These are phyloP conservation scores for Lymantria monacha DNA, from an alignment of 2,888 invertebrate species.

Conservation along the genomic window DNA sequence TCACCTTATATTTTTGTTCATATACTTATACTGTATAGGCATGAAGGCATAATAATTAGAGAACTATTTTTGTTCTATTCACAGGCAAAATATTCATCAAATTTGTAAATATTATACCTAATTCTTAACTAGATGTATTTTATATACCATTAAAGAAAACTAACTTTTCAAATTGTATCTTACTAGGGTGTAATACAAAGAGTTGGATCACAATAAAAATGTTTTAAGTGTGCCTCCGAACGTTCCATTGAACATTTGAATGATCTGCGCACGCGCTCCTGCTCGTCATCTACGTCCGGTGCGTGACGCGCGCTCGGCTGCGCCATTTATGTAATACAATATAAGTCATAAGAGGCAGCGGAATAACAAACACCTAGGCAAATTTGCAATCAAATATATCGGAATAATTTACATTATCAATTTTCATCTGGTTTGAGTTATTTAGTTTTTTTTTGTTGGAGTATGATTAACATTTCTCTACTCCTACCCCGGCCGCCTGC, in stretches of 20 bases:
- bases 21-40: no score
- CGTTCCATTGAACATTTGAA: constrained; percentile 74
- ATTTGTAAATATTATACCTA: no score
- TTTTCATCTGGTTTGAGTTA: no score
- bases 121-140: not conserved
- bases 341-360: constrained; percentile 21
- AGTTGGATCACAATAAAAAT: constrained; percentile 70
- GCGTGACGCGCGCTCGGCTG: constrained; percentile 58
- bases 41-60: no score
- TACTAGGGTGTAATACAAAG: constrained; percentile 52
- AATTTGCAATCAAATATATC: no score
- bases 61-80: no score
- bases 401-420: no score
- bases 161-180: constrained; percentile 17
- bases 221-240: constrained; percentile 80
- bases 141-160: not conserved
- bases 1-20: no score
- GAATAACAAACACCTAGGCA: not conserved
- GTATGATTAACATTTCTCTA: no score
- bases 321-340: constrained; percentile 15
- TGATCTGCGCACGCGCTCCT: constrained; percentile 66
- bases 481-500: no score
- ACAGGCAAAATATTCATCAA: no score
- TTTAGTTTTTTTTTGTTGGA: no score
- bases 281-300: constrained; percentile 68